Evolutionary conservation across 1,140 invertebrate species (phyloP).

Genomic region (Ruditapes philippinarum): DNA sequence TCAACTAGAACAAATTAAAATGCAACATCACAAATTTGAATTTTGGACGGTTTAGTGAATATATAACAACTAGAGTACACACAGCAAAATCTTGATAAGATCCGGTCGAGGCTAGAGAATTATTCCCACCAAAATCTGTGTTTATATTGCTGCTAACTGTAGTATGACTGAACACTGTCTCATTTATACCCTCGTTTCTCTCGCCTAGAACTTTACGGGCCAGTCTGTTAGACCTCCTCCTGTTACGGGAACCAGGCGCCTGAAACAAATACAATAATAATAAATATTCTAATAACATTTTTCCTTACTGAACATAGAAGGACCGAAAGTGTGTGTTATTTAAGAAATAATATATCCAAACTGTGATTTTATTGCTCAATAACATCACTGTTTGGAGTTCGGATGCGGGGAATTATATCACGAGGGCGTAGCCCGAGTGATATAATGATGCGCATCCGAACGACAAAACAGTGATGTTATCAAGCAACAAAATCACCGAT

Average conservation of each 20-base stretch:
- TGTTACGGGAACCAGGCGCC: constrained; percentile 72
- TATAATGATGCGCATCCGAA: too few species aligned
- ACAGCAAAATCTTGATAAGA: constrained; percentile 81
- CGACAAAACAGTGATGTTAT: too few species aligned
- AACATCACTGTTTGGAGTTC: too few species aligned
- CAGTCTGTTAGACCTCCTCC: constrained; percentile 68
- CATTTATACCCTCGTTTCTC: constrained; percentile 59
- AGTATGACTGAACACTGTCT: constrained; percentile 74
- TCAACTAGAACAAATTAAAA: background rate
- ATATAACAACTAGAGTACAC: constrained; percentile 68
- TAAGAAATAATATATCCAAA: too few species aligned
- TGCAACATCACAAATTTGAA: background rate
- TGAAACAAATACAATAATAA: constrained; percentile 48
- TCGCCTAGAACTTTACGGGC: constrained; percentile 72
- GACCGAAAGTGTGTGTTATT: too few species aligned
- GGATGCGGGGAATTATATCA: too few species aligned
- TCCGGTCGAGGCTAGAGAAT: constrained; percentile 71
- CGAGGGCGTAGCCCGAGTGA: too few species aligned
- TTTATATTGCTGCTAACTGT: constrained; percentile 72
- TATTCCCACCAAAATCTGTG: constrained; percentile 64
- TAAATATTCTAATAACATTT: background rate
- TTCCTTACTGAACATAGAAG: too few species aligned
- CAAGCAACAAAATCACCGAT: too few species aligned
- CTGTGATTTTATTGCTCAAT: too few species aligned
- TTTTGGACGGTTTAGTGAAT: background rate